Evolutionary conservation across 2,797 vertebrate species (phyloP), one percentile per base, ranked within the genome.

Genomic region (Tiaroga cobitis): DNA sequence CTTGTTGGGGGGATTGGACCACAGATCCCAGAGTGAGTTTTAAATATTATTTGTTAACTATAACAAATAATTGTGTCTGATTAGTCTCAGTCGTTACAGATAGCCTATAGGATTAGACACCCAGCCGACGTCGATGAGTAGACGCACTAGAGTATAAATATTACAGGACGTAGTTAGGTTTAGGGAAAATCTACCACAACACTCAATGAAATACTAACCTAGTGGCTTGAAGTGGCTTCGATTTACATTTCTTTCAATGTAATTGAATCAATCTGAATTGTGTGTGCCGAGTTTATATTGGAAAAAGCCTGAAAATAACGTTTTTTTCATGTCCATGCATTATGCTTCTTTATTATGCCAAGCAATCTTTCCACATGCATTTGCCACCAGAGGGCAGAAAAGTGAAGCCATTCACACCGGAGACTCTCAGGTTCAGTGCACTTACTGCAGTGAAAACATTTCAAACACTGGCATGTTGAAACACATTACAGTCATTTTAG

Each of bases 351-450:
- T 9, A 10, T 41, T 41, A 9, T 41, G 39, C 39, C 8, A 41
- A 34, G 70, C 41, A 2, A 51, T 34, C 29, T 54, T 18, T 34
- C 49, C 29, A 24, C 73, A 34, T 54, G 18, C 19, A 54, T 32
- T 67, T 80, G 11, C 41, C 78, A 80, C 61, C 18, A 80, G 78
- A 80, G 78, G 61, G 61, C 78, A 80, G 77, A 34, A 19, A 21
- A n/a, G 51, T 63, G 61, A 16, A 73, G 11, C 5, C 39, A 8
- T 46, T 26, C 32, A 43, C 21, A n/a, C 0, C 32, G 10, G 15
- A 75, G 39, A 26, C 39, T 26, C 3, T 21, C 46, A 7, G 11
- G 10, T 41, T n/a, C 68, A 41, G 19, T 24, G 67, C 18, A 29
- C 29, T 21, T 49, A 32, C 41, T 26, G n/a, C 0, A 37, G 7